These are phyloP conservation scores for Darevskia mixta DNA, from an alignment of 2,797 vertebrate species.

Conservation along the genomic window DNA sequence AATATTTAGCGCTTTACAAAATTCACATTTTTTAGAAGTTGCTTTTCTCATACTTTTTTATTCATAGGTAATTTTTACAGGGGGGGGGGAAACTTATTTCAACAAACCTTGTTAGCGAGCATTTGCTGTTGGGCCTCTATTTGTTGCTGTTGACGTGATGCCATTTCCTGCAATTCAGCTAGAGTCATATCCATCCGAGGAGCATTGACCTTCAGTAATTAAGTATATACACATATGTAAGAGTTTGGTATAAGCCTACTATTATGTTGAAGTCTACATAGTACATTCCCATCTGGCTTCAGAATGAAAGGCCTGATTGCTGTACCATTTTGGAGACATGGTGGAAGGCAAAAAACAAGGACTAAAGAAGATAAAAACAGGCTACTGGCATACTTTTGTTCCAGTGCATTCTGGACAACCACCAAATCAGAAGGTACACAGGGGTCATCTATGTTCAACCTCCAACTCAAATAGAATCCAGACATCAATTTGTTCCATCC, in stretches of 20 bases:
- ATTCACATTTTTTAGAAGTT: background rate
- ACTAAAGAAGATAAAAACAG: background rate
- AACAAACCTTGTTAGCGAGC: slow-evolving; percentile 91
- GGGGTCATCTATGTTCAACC: background rate
- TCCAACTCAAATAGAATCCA: background rate
- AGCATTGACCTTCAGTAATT: slow-evolving; percentile 81
- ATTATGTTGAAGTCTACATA: slow-evolving; percentile 4
- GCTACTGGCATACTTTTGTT: background rate
- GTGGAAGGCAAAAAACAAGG: background rate
- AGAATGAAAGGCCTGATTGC: background rate
- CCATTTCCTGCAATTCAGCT: slow-evolving; percentile 97
- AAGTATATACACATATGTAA: slow-evolving; percentile 35
- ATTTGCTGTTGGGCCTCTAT: slow-evolving; percentile 95
- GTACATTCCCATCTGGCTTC: slow-evolving; percentile 6
- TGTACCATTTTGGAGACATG: background rate
- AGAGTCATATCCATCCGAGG: slow-evolving; percentile 97
- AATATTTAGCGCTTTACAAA: background rate
- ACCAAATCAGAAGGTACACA: background rate
- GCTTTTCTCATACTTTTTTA: background rate
- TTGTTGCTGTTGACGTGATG: slow-evolving; percentile 95
- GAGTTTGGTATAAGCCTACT: background rate
- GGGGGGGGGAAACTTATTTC: background rate
- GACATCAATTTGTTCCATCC: background rate
- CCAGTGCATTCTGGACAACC: background rate
- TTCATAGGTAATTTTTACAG: background rate